Percentiles rank a stretch among this genome's conserved stretches.
Evolutionary conservation across 1,140 invertebrate species (phyloP).

Genomic region (Brachionus plicatilis): DNA sequence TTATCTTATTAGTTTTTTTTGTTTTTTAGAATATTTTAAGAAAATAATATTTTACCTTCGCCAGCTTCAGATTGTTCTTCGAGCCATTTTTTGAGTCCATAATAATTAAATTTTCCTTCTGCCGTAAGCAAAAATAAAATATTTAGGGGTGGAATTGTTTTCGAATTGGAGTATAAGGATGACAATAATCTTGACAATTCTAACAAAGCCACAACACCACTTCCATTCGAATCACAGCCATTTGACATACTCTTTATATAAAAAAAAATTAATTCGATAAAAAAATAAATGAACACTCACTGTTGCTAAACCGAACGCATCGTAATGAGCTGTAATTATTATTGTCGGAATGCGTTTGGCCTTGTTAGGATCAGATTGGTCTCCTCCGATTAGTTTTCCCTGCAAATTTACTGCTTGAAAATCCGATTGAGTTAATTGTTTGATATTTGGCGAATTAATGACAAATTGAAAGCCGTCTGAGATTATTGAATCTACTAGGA

Average conservation of each 20-base stretch:
- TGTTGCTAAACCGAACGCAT: slow-evolving; percentile 77
- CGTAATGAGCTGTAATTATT: slow-evolving; percentile 84
- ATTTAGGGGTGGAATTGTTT: slow-evolving; percentile 76
- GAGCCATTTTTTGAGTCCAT: slow-evolving; percentile 90
- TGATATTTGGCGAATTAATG: slow-evolving; percentile 65
- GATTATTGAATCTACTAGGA: slow-evolving; percentile 75
- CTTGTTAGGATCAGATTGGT: slow-evolving; percentile 65
- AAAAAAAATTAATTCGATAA: slow-evolving; percentile 41
- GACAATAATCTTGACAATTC: slow-evolving; percentile 84
- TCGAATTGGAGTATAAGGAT: slow-evolving; percentile 73
- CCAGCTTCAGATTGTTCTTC: slow-evolving; percentile 78
- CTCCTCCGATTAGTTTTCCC: slow-evolving; percentile 75
- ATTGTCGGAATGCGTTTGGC: slow-evolving; percentile 66
- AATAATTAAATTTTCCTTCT: slow-evolving; percentile 88
- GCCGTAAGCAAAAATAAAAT: slow-evolving; percentile 83
- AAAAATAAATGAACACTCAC: slow-evolving; percentile 60
- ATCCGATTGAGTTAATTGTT: slow-evolving; percentile 63
- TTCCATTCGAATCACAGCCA: slow-evolving; percentile 86
- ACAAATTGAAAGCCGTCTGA: slow-evolving; percentile 85
- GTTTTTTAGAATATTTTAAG: too few relatives aligned
- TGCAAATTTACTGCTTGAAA: slow-evolving; percentile 75
- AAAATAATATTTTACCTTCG: slow-evolving; percentile 62
- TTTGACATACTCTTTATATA: slow-evolving; percentile 67
- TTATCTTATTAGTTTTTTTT: too few relatives aligned
- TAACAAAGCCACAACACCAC: slow-evolving; percentile 78